phyloP scores from a whole-genome alignment of 2,797 vertebrate species.

The Scolopax rusticola region DNA sequence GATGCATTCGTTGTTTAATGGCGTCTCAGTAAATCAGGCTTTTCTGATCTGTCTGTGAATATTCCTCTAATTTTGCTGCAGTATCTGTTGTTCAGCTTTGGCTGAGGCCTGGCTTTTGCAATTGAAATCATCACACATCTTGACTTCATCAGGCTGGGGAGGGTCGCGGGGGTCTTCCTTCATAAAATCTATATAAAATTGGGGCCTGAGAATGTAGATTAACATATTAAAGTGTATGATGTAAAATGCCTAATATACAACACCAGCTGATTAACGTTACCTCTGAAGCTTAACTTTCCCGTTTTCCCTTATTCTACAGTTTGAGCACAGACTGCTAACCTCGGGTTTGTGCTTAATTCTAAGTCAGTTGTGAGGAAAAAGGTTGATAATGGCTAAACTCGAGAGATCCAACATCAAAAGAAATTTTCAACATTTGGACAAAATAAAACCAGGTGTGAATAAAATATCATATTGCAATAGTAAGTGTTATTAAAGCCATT shows the following conservation, averaged over 20 bases:
- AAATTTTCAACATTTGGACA: slow-evolving; percentile 49
- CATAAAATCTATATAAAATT: not conserved
- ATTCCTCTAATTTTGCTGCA: not conserved
- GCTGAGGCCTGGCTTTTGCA: not conserved
- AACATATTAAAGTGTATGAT: not conserved
- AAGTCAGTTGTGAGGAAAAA: slow-evolving; percentile 30
- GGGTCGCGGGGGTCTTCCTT: not conserved
- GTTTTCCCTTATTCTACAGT: not conserved
- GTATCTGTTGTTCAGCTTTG: not conserved
- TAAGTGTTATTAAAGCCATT: slow-evolving; percentile 63
- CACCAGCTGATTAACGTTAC: not conserved
- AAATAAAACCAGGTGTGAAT: slow-evolving; percentile 75
- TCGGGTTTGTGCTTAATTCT: slow-evolving; percentile 12
- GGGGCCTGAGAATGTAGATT: not conserved
- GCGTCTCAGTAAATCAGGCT: not conserved
- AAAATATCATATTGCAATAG: slow-evolving; percentile 59
- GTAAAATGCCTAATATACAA: not conserved
- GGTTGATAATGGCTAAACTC: slow-evolving; percentile 43
- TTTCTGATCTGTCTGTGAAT: not conserved
- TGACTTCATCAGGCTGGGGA: not conserved
- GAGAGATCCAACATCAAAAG: slow-evolving; percentile 62
- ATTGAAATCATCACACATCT: not conserved
- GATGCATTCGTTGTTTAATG: not conserved
- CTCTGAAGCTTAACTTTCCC: not conserved
- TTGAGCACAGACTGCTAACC: not conserved